phyloP scores from a whole-genome alignment of 2,797 vertebrate species.

The Mareca penelope region DNA sequence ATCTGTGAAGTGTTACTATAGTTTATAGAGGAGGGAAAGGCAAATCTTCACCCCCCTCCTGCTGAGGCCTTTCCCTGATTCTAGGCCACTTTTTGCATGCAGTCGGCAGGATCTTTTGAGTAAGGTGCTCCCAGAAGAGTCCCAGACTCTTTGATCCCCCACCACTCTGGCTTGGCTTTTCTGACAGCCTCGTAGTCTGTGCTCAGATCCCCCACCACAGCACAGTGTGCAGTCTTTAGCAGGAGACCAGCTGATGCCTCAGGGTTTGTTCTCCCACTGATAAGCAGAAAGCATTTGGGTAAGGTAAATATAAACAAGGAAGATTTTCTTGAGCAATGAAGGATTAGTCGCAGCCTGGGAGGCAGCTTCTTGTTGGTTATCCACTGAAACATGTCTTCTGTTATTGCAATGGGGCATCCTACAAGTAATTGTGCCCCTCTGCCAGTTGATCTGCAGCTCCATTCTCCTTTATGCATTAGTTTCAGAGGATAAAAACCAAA shows the following conservation, averaged over 20 bases:
- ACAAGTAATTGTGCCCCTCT: not conserved
- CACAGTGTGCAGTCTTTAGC: not conserved
- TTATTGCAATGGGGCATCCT: not conserved
- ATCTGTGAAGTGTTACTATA: not conserved
- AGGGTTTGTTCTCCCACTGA: not conserved
- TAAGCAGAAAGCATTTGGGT: not conserved
- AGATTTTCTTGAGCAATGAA: not conserved
- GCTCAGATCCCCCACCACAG: not conserved
- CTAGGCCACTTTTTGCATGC: not conserved
- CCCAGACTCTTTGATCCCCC: not conserved
- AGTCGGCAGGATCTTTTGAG: accelerated
- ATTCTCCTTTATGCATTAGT: not conserved
- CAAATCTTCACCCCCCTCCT: not conserved
- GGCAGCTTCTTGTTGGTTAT: not conserved
- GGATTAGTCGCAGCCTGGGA: not conserved
- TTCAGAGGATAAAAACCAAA: not conserved
- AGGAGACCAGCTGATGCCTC: not conserved
- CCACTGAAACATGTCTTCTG: not conserved
- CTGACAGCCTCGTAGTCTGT: not conserved
- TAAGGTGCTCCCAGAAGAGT: not conserved
- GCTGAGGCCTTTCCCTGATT: not conserved
- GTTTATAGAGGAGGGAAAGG: not conserved
- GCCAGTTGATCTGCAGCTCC: not conserved
- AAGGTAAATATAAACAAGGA: slow-evolving; percentile 2
- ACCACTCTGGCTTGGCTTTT: not conserved